Base-by-base conservation (phyloP, 1,140 invertebrate genomes). In the Zaprionus gabonicus region DNA sequence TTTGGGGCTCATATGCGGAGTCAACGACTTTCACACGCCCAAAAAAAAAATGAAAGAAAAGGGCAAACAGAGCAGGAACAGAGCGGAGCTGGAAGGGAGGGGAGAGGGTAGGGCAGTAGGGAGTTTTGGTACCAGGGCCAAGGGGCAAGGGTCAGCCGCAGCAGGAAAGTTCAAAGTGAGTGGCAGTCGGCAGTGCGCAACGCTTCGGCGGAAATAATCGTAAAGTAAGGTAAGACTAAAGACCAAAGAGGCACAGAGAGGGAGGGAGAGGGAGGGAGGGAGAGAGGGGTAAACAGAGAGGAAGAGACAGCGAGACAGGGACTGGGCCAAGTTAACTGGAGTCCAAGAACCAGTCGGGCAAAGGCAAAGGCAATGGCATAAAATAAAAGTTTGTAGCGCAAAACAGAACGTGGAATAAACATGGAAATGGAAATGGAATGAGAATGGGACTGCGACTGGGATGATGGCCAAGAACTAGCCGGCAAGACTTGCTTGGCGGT, bases 121-220 rank as follows among this genome's bases (percentile, higher is more conserved):
- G 31, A 34, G 31, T 34, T 34, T 34, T 34, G 31, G 9, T 34
- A 34, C 31, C 31, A 56, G n/a, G 55, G 36, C 20, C 12, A 7
- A 7, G 25, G 46, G 41, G 55, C 28, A 28, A 51, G 63, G 65
- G 71, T 60, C 80, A 82, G 60, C 36, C 57, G 69, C 76, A 78
- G 69, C 76, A 78, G 65, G 78, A 87, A 82, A 90, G 84, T 87
- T 90, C 84, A 88, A 78, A 88, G 75, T 80, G 79, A 83, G 75
- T 78, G 79, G 73, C 71, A 65, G 68, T 71, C 73, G 68, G 60
- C 73, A 76, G 73, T 71, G 73, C 83, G 83, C 82, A 85, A 78
- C 84, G 76, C 73, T 82, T 90, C 79, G 75, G 86, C 85, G 85
- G 85, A 90, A 90, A 90, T 85, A 90, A 90, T 90, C 85, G 85